Conservation (phyloP, 2,113 vertebrate genomes). For the Climacteris rufus region DNA sequence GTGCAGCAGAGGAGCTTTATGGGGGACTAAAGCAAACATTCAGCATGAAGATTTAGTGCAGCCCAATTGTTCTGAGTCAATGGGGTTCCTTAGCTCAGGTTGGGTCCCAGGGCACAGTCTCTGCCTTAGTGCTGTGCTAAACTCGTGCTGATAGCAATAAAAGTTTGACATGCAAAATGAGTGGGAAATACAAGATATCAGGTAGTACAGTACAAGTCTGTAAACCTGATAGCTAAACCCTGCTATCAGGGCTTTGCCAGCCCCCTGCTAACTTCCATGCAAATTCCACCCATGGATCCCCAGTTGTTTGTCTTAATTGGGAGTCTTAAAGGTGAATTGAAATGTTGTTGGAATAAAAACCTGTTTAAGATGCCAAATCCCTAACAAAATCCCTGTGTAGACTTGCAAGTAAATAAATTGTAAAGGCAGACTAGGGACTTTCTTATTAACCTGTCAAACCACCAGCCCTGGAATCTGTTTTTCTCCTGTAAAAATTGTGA, state of each 20-base stretch:
- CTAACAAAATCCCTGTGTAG: background rate
- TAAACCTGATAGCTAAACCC: conserved; percentile 25
- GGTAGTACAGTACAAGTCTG: background rate
- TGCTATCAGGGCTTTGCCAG: background rate
- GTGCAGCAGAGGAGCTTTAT: background rate
- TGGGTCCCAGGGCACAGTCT: conserved; percentile 21
- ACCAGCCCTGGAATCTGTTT: background rate
- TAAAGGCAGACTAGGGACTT: background rate
- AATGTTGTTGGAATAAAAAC: background rate
- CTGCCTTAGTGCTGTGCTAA: background rate
- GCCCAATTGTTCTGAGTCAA: background rate
- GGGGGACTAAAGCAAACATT: conserved; percentile 7
- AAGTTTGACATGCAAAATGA: conserved; percentile 15
- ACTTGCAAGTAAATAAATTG: background rate
- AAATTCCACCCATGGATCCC: background rate
- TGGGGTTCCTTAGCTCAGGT: background rate
- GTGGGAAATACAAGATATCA: conserved; percentile 34
- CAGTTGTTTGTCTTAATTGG: background rate
- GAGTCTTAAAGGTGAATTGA: background rate
- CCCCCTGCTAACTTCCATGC: background rate
- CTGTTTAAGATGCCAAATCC: conserved; percentile 29
- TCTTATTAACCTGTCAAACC: conserved; percentile 9
- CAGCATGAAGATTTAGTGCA: background rate
- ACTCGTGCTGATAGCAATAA: conserved; percentile 14
- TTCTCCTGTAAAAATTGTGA: background rate